phyloP scores from a whole-genome alignment of 2,113 vertebrate genomes.

The Phrynocephalus versicolor region DNA sequence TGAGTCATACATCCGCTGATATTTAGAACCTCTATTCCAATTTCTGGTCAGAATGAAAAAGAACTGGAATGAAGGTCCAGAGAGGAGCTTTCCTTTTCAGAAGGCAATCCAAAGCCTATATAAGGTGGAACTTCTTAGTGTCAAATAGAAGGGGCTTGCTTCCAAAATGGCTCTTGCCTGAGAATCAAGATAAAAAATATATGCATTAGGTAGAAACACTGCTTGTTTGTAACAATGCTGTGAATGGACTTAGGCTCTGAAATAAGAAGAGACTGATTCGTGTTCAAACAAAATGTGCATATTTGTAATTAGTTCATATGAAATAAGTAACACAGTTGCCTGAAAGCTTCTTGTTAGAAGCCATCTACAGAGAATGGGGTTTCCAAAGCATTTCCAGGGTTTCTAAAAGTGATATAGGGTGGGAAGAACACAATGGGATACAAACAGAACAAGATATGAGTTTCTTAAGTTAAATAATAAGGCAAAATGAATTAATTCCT shows the following conservation, averaged over 20 bases:
- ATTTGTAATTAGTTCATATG: background rate
- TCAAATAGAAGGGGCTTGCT: background rate
- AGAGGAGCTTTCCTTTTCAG: background rate
- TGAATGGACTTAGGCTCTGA: background rate
- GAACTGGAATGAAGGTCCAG: background rate
- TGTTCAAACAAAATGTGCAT: conserved; percentile 6
- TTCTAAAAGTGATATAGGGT: background rate
- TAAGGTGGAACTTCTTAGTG: background rate
- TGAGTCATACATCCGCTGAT: background rate
- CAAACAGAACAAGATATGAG: background rate
- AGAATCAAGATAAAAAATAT: conserved; percentile 2
- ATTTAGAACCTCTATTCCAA: background rate
- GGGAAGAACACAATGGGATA: background rate
- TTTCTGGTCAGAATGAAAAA: background rate
- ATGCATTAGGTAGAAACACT: background rate
- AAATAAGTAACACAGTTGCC: background rate
- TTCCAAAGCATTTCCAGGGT: background rate
- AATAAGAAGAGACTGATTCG: background rate
- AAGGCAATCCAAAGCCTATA: background rate
- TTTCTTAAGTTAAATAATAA: background rate
- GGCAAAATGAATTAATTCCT: background rate
- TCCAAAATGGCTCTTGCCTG: background rate
- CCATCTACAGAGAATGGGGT: background rate
- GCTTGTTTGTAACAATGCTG: background rate
- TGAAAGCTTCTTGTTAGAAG: background rate